Evolutionary conservation across 2,113 vertebrate genomes (phyloP).

Genomic region (Scophthalmus maximus): DNA sequence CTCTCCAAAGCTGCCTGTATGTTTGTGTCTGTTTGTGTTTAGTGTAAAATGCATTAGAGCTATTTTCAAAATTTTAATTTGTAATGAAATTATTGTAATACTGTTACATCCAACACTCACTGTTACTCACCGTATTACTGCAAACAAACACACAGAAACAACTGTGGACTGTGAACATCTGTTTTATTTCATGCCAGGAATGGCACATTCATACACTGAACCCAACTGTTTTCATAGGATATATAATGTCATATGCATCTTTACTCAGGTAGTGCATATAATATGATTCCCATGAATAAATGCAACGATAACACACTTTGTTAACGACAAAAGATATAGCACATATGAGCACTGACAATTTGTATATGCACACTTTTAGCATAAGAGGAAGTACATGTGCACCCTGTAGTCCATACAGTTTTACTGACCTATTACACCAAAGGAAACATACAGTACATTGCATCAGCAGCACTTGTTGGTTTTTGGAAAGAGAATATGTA

Average conservation of each 20-base stretch:
- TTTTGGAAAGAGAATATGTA: slow-evolving; percentile 55
- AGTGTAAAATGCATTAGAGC: background rate
- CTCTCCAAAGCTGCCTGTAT: background rate
- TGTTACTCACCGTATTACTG: background rate
- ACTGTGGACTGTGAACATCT: slow-evolving; percentile 54
- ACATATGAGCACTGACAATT: slow-evolving; percentile 74
- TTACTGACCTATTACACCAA: slow-evolving; percentile 68
- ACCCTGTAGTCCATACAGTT: slow-evolving; percentile 72
- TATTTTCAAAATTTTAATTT: background rate
- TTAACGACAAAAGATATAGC: slow-evolving; percentile 77
- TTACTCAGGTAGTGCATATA: slow-evolving; percentile 80
- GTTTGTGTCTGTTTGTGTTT: background rate
- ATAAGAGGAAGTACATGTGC: slow-evolving; percentile 72
- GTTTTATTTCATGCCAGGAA: slow-evolving; percentile 78
- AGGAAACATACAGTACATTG: slow-evolving; percentile 64
- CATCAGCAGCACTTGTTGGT: slow-evolving; percentile 72
- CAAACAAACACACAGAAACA: slow-evolving; percentile 19
- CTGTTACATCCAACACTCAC: too few species aligned
- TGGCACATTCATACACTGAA: slow-evolving; percentile 76
- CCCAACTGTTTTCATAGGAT: slow-evolving; percentile 63
- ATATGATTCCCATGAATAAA: slow-evolving; percentile 73
- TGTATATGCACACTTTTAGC: slow-evolving; percentile 72
- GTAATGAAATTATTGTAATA: background rate
- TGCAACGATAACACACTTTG: slow-evolving; percentile 76
- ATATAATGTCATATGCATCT: slow-evolving; percentile 78